Base-by-base conservation (phyloP, 2,113 vertebrate genomes). In the Carollia perspicillata region DNA sequence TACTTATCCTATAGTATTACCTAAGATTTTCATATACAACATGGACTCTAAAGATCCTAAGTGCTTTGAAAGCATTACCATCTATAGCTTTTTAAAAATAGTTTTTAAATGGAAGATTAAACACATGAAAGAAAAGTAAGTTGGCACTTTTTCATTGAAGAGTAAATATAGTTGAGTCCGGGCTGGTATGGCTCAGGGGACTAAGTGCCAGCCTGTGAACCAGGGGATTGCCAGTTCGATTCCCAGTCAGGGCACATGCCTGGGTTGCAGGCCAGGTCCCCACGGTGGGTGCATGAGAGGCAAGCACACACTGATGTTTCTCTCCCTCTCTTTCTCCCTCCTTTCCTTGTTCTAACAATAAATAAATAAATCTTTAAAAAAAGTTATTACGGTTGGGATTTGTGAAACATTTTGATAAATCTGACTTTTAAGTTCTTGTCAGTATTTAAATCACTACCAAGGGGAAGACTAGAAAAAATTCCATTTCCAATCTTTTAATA, bases 41-140 rank as follows among this genome's bases (percentile, higher is more conserved):
- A 80, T 81, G 28, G 69, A 37, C 18, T 65, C 58, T 71, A 66
- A 80, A 80, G 42, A 74, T 65, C 8, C 13, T 65, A 63, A 53
- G 35, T 71, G 69, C 88, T 90, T 69, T 86, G 5, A 92, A 94
- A 89, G n/a, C n/a, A 84, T 90, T 93, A 87, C 49, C 20, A 77
- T 78, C 42, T 65, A 49, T 28, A 72, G 47, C 35, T 91, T 93
- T 49, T 6, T 18, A 77, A 81, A 90, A 66, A 60, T 23, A 23
- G 13, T 63, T 90, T 92, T 96, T 92, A 66, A 58, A 6, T 81
- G 71, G 49, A 2, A 44, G 53, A 69, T 96, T 55, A 78, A 93
- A 49, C 11, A 79, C 11, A 78, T 47, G 65, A 83, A 63, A 96
- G 90, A 33, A 80, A 84, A 94, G 26, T 80, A 84, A 96, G 77